Evolutionary conservation across 2,797 vertebrate species (phyloP), one percentile per base, ranked within the genome.

Genomic region (Coilia nasus): DNA sequence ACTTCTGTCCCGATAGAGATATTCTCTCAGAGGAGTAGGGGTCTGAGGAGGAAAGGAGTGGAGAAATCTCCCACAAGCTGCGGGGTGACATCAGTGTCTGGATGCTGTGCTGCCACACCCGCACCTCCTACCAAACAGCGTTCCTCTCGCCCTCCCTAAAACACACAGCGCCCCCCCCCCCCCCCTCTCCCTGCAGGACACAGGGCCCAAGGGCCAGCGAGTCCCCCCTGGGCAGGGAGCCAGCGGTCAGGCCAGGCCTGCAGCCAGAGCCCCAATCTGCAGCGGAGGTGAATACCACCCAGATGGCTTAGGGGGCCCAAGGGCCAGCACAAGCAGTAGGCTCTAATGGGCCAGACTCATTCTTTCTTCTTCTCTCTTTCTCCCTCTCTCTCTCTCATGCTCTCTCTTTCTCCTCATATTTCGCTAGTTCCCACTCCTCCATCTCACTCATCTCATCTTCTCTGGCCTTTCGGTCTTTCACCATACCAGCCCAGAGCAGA

Each of bases 231-330:
- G 67, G 67, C 67, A 35, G 2, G 4, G 12, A 75, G 28, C 67
- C 67, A 75, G 67, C 15, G 67, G 15, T 41, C 67, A 75, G 31
- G 28, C 67, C 28, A 35, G 67, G 67, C 67, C 67, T 35, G 28
- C 2, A 35, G 67, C 67, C 28, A 35, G 67, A 75, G 28, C 28
- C 67, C 67, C 12, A 71, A 31, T 28, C 64, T 71, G 12, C 64
- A 31, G 25, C 64, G 64, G 64, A 35, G 64, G 64, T 75, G 67
- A 75, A 75, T 75, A 35, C 67, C 67, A 75, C 67, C 67, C 67
- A 75, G 15, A 75, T 35, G 67, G 67, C 67, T 35, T 75, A 75
- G 31, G 67, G 28, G 28, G 12, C 67, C 67, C 67, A 12, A 75
- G 67, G 67, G 67, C 67, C 67, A 75, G 28, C 67, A 75, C 28